These are phyloP conservation scores for Emys orbicularis DNA, from an alignment of 2,797 vertebrate genomes.

Conservation along the genomic window DNA sequence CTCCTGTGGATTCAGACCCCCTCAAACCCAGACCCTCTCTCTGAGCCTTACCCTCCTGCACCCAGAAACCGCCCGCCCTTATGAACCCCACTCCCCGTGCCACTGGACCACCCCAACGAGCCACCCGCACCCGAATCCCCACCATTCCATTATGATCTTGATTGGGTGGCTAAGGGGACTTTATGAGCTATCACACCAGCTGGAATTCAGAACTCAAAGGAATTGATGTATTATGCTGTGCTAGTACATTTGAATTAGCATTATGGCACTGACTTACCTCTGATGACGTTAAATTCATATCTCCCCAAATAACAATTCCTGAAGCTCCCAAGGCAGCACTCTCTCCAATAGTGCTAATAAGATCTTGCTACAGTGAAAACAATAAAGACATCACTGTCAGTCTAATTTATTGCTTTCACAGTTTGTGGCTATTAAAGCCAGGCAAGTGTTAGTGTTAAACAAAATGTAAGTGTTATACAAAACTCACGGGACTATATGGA, in stretches of 20 bases:
- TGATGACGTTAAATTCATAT: slow-evolving; percentile 87
- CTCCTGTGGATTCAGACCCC: too few species aligned
- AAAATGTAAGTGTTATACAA: neutral
- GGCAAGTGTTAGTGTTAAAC: neutral
- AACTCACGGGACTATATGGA: neutral
- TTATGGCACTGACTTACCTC: slow-evolving; percentile 74
- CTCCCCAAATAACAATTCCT: slow-evolving; percentile 86
- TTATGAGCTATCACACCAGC: neutral
- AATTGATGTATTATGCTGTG: neutral
- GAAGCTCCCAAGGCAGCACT: slow-evolving; percentile 87
- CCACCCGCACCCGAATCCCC: too few species aligned
- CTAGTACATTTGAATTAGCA: neutral
- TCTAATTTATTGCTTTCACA: slow-evolving; percentile 10
- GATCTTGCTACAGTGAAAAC: slow-evolving; percentile 80
- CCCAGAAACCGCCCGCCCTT: too few species aligned
- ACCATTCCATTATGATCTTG: neutral
- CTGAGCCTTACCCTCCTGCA: too few species aligned
- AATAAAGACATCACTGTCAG: slow-evolving; percentile 24
- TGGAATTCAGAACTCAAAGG: neutral
- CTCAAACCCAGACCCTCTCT: too few species aligned
- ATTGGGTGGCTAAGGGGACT: neutral
- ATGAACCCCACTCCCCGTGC: too few species aligned
- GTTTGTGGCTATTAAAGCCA: neutral
- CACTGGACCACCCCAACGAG: too few species aligned
- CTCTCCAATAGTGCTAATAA: slow-evolving; percentile 85